These are phyloP conservation scores for Centroberyx gerrardi DNA, from an alignment of 2,797 vertebrate species.

Conservation along the genomic window DNA sequence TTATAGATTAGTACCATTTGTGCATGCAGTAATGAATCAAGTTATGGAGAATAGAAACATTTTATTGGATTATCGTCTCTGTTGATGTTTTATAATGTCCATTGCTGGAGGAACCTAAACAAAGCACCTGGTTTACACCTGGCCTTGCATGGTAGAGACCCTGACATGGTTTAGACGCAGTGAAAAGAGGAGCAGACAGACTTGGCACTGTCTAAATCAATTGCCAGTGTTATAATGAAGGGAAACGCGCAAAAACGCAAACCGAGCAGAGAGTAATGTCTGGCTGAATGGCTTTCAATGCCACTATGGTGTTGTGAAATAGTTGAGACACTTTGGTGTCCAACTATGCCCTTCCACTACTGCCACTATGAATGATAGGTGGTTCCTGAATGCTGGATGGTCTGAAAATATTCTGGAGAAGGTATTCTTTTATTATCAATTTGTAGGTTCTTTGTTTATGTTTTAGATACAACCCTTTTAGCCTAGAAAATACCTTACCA, in stretches of 20 bases:
- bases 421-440: slow-evolving; percentile 51
- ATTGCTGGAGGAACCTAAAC: slow-evolving; percentile 13
- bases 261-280: slow-evolving; percentile 51
- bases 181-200: slow-evolving; percentile 37
- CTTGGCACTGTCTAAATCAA: slow-evolving; percentile 56
- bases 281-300: slow-evolving; percentile 44
- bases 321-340: slow-evolving; percentile 31
- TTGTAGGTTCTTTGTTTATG: slow-evolving; percentile 43
- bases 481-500: slow-evolving; percentile 50
- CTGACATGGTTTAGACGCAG: slow-evolving; percentile 28
- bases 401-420: slow-evolving; percentile 41
- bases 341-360: slow-evolving; percentile 50
- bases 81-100: slow-evolving; percentile 19
- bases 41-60: slow-evolving; percentile 4
- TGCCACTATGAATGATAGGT: slow-evolving; percentile 52
- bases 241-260: slow-evolving; percentile 54
- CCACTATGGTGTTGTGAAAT: slow-evolving; percentile 67
- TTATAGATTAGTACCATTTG: neutral
- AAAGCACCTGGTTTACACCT: slow-evolving; percentile 18
- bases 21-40: slow-evolving; percentile 14
- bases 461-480: slow-evolving; percentile 49
- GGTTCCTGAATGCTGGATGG: slow-evolving; percentile 33
- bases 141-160: slow-evolving; percentile 21
- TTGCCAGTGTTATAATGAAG: slow-evolving; percentile 52
- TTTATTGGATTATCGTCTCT: neutral